phyloP scores from a whole-genome alignment of 1,140 invertebrate species.

The Danaus plexippus region DNA sequence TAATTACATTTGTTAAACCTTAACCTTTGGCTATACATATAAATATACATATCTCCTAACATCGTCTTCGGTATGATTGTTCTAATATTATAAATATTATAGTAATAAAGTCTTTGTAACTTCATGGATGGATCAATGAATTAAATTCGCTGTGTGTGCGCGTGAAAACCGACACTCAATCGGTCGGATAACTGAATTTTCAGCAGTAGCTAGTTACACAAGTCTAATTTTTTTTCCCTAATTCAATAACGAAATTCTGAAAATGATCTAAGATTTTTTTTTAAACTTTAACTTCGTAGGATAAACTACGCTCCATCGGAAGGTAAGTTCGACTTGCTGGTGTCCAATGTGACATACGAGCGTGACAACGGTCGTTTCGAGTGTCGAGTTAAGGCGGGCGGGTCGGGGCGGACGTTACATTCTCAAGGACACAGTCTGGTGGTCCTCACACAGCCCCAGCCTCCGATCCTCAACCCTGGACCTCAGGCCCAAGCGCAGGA shows the following conservation, averaged over 20 bases:
- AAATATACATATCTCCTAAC: no score
- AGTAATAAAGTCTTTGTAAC: no score
- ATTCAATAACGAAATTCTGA: background rate
- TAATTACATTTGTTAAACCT: no score
- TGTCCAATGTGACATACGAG: conserved; percentile 89
- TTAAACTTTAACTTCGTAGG: conserved; percentile 58
- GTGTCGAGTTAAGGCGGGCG: conserved; percentile 88
- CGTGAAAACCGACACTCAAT: no score
- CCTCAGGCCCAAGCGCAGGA: conserved; percentile 82
- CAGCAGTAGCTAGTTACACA: no score
- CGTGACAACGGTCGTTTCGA: conserved; percentile 93
- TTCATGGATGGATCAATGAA: no score
- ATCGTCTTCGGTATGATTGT: no score
- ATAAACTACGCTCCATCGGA: conserved; percentile 82
- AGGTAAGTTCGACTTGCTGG: conserved; percentile 90
- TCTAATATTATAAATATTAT: no score
- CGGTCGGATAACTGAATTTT: no score
- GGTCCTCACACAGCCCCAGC: conserved; percentile 86
- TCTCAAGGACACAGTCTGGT: conserved; percentile 87
- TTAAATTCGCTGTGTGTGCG: no score
- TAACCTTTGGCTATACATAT: no score
- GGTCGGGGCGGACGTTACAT: conserved; percentile 86
- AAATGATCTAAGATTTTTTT: background rate
- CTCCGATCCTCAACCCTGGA: conserved; percentile 82
- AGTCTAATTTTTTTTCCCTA: no score